A percentile compares a stretch with the other conserved stretches of the same genome.
phyloP scores from a whole-genome alignment of 2,113 vertebrate genomes.

The Odobenus rosmarus region DNA sequence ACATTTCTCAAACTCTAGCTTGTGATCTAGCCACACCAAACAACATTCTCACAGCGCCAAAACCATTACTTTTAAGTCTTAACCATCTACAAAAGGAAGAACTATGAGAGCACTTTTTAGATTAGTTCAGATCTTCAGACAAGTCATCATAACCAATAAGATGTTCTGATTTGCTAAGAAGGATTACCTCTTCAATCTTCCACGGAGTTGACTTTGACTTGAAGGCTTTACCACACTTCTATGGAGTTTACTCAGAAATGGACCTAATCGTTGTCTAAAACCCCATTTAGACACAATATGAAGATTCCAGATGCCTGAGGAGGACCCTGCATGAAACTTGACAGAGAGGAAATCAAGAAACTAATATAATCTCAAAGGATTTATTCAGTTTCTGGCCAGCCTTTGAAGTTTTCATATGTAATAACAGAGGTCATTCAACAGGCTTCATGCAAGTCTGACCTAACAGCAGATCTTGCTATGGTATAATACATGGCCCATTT shows the following conservation, averaged over 20 bases:
- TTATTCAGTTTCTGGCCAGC: background rate
- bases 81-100: background rate
- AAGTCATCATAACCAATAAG: background rate
- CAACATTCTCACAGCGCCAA: background rate
- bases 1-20: background rate
- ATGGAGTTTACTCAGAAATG: background rate
- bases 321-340: background rate
- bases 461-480: background rate
- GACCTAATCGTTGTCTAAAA: background rate
- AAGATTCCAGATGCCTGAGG: background rate
- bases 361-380: background rate
- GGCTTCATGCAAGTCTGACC: background rate
- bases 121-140: background rate
- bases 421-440: background rate
- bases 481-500: background rate
- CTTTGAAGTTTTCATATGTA: background rate
- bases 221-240: background rate
- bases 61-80: background rate
- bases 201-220: background rate
- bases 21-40: background rate
- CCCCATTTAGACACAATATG: background rate
- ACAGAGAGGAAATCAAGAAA: background rate
- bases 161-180: background rate
- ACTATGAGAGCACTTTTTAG: background rate
- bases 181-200: background rate